Percentiles rank a stretch among this genome's conserved stretches.
Conservation (phyloP, 2,797 vertebrate species). For the Euphonia xanthogaster region DNA sequence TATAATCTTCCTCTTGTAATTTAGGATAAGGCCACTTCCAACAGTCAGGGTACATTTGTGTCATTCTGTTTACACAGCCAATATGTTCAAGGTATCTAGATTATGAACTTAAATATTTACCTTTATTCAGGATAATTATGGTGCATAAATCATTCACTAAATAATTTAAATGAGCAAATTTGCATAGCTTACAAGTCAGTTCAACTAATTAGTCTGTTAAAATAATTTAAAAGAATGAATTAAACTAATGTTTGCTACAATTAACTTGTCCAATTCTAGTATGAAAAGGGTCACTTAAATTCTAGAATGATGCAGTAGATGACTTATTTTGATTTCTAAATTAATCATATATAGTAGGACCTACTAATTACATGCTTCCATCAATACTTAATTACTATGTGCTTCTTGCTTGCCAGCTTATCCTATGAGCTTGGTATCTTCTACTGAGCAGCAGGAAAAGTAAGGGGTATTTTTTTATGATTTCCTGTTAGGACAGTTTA, state of each 20-base stretch:
- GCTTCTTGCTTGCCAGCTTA: background rate
- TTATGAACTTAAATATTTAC: conserved; percentile 8
- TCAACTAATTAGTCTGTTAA: background rate
- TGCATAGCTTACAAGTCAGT: background rate
- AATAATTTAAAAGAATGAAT: background rate
- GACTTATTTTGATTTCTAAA: background rate
- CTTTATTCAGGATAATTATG: background rate
- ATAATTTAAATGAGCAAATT: conserved; percentile 16
- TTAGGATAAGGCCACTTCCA: background rate
- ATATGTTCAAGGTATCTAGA: background rate
- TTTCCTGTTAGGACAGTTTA: background rate
- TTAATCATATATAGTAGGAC: background rate
- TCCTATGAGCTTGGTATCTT: background rate
- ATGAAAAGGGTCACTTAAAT: background rate
- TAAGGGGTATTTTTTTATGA: background rate
- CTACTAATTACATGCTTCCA: background rate
- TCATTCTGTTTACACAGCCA: background rate
- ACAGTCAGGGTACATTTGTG: background rate
- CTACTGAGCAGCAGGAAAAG: background rate
- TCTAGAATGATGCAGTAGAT: background rate
- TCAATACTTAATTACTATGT: background rate
- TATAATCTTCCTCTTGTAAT: background rate
- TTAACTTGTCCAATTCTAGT: background rate
- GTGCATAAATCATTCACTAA: background rate
- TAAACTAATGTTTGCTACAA: conserved; percentile 3